Conservation (phyloP, 2,113 vertebrate genomes). For the Centropus unirufus region DNA sequence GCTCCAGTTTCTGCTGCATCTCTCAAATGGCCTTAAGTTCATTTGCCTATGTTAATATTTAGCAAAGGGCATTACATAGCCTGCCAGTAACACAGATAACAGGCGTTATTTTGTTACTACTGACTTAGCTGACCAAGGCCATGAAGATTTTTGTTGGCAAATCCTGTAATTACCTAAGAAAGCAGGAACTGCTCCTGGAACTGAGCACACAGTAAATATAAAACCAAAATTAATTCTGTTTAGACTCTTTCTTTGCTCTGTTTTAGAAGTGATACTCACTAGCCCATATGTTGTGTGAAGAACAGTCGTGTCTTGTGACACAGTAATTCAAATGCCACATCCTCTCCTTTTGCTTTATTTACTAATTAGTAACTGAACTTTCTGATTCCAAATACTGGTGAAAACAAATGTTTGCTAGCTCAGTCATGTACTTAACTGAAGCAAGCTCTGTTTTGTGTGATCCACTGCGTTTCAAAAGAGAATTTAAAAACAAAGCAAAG, state of each 20-base stretch:
- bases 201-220: neutral
- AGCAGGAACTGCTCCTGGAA: neutral
- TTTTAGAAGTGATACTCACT: neutral
- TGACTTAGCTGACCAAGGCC: neutral
- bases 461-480: neutral
- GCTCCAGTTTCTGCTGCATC: neutral
- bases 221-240: neutral
- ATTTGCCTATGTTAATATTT: neutral
- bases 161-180: neutral
- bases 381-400: neutral
- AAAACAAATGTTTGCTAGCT: neutral
- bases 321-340: neutral
- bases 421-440: neutral
- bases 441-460: neutral
- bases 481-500: neutral
- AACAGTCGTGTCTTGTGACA: neutral
- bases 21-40: neutral
- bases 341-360: neutral
- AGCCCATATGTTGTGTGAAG: neutral
- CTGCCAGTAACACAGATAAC: neutral
- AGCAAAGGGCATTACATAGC: neutral
- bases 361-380: constrained; percentile 8
- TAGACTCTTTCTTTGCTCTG: neutral
- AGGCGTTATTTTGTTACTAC: neutral
- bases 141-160: neutral